phyloP scores from a whole-genome alignment of 1,140 invertebrate species.

The Aphaenogaster rudis region DNA sequence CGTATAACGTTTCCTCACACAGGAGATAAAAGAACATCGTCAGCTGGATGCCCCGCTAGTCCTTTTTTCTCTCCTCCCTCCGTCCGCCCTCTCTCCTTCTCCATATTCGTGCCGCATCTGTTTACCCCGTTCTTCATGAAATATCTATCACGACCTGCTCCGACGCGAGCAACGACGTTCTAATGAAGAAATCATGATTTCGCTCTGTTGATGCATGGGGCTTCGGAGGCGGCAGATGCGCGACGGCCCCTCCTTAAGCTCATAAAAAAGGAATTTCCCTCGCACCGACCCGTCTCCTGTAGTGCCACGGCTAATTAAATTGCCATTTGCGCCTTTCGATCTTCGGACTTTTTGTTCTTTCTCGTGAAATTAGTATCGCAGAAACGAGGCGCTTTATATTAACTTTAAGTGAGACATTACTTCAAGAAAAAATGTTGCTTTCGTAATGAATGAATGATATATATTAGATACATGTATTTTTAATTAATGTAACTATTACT shows the following conservation, averaged over 20 bases:
- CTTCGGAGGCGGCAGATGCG: conserved; percentile 62
- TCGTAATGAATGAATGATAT: neutral
- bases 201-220: conserved; percentile 71
- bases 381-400: neutral
- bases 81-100: neutral
- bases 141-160: conserved; percentile 73
- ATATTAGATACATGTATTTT: neutral
- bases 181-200: conserved; percentile 78
- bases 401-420: conserved; percentile 17
- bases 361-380: conserved; percentile 49
- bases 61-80: neutral
- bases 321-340: conserved; percentile 67
- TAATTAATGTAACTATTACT: neutral
- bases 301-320: conserved; percentile 71
- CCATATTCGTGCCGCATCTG: conserved; percentile 64
- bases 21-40: conserved; percentile 42
- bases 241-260: conserved; percentile 39
- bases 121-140: conserved; percentile 70
- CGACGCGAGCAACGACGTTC: conserved; percentile 66
- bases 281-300: conserved; percentile 54
- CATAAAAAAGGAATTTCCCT: conserved; percentile 68
- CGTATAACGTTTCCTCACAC: neutral
- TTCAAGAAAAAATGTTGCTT: neutral
- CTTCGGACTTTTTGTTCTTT: conserved; percentile 47
- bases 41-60: neutral